Base-by-base conservation (phyloP, 2,888 invertebrate genomes). In the Ditylenchus weischeri region DNA sequence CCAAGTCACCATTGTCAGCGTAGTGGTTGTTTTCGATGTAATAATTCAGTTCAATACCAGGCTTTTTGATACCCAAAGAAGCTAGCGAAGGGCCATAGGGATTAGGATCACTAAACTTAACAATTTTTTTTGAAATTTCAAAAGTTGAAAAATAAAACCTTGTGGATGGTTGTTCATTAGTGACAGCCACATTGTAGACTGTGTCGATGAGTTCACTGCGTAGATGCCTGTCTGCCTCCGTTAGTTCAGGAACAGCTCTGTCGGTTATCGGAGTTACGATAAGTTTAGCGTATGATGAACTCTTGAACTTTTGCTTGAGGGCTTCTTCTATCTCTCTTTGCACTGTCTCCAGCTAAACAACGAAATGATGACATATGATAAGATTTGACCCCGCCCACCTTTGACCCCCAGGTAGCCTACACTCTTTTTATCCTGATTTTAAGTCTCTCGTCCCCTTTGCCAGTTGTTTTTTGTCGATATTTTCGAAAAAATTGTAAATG, bases 241-340 rank as follows among this genome's bases (percentile, higher is more conserved):
- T 51, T 18, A 73, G 35, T 48, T 72, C 73, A 29, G 67, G 72
- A 0, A 72, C 62, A 54, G 50, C 49, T 19, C 43, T 61, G 43
- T 63, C 69, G 19, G 65, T 68, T 19, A 57, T 60, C 48, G 60
- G 54, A 29, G 70, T 74, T 29, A 70, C 72, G 29, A 80, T 70
- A 38, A 77, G 47, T 54, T 72, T 78, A 0, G 79, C 80, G 65
- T 74, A 78, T 11, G 74, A 72, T 19, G 73, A 72, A 23, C 71
- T 77, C 62, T 78, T 75, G 21, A 78, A 66, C 65, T 78, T 78
- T 57, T 78, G 75, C 36, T 79, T 78, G 48, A 81, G 64, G 13
- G 77, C 81, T 29, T 73, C 69, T 64, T 81, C 80, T 5, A 81
- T 72, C 62, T 76, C 72, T n/a, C 66, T 73, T 65, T 80, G 77